phyloP scores from a whole-genome alignment of 2,797 vertebrate genomes.

The Chiroxiphia lanceolata region DNA sequence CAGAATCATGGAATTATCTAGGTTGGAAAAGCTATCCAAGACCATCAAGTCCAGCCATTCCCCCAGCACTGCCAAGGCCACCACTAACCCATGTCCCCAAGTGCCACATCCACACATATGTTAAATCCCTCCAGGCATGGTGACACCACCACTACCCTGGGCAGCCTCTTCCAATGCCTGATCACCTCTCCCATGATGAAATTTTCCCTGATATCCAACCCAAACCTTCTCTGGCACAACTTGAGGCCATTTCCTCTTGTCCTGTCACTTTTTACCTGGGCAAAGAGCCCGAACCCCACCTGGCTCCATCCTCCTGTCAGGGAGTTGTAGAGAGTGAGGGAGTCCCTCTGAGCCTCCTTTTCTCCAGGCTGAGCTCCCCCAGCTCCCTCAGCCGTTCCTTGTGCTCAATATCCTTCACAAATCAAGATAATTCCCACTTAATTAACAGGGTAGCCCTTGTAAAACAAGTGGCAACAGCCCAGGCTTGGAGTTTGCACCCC shows the following conservation, averaged over 20 bases:
- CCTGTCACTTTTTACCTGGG: neutral
- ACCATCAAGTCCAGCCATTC: accelerated
- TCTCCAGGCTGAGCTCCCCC: neutral
- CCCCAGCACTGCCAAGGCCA: neutral
- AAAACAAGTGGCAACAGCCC: neutral
- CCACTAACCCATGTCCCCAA: neutral
- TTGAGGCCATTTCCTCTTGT: neutral
- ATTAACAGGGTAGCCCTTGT: neutral
- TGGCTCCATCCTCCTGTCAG: neutral
- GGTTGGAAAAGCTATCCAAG: neutral
- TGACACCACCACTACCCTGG: neutral
- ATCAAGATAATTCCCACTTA: neutral
- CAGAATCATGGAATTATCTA: neutral
- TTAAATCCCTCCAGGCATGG: neutral
- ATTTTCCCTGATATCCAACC: neutral
- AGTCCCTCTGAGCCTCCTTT: accelerated
- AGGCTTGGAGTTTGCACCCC: neutral
- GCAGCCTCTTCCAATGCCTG: neutral
- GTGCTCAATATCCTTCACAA: neutral
- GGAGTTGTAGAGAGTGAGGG: neutral
- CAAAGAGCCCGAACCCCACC: neutral
- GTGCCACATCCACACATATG: neutral
- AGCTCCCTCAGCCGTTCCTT: neutral
- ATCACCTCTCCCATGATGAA: neutral
- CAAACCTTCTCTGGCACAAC: neutral